phyloP scores from a whole-genome alignment of 30 jellyfish, hydroid and myxozoan species.

The Rhopilema esculentum region DNA sequence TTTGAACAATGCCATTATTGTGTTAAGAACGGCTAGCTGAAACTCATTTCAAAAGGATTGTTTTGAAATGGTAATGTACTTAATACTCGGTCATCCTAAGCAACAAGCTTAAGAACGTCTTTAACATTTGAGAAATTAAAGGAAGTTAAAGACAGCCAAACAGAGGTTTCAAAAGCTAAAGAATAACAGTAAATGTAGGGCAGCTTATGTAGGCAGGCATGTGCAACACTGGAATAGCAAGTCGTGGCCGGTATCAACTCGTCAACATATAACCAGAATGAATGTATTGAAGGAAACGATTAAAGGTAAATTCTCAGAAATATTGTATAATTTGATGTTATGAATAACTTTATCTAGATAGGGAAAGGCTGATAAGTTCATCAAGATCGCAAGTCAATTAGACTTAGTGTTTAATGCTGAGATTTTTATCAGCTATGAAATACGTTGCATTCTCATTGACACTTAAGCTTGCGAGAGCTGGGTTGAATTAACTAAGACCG shows the following conservation, averaged over 20 bases:
- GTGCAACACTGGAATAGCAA: neutral
- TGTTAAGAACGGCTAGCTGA: neutral
- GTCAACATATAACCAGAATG: neutral
- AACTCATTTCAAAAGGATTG: neutral
- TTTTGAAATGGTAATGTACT: neutral
- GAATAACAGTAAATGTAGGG: neutral
- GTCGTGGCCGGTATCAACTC: neutral
- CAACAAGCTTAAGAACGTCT: neutral
- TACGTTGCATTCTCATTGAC: no score
- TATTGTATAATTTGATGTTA: neutral
- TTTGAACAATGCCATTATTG: neutral
- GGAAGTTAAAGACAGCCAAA: neutral
- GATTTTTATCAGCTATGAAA: no score
- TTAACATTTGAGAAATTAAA: neutral
- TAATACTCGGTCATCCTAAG: neutral
- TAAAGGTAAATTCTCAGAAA: neutral
- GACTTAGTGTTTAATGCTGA: no score
- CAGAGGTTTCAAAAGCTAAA: neutral
- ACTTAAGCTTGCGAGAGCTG: no score
- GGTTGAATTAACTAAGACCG: no score
- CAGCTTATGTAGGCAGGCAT: neutral
- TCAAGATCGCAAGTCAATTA: no score
- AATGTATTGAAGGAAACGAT: neutral
- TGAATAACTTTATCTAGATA: neutral
- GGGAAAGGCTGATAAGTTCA: neutral